Conservation (phyloP, 2,888 invertebrate species). For the Spilosoma lubricipeda region DNA sequence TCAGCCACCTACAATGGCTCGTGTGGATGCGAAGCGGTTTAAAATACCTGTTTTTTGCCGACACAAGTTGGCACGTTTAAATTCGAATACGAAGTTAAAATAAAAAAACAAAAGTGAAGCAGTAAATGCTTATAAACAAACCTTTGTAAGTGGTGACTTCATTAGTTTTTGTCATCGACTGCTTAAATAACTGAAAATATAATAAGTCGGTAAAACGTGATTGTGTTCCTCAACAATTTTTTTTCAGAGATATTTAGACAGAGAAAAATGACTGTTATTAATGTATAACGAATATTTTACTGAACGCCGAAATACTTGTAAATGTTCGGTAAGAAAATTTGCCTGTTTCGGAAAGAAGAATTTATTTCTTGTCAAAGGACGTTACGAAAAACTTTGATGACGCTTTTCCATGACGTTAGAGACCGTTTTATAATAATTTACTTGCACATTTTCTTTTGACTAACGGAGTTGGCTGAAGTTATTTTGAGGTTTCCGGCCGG, state of each 20-base stretch:
- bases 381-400: constrained; percentile 48
- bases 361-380: constrained; percentile 60
- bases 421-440: constrained; percentile 28
- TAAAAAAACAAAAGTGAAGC: constrained; percentile 54
- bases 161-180: constrained; percentile 43
- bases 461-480: background rate
- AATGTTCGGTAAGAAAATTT: constrained; percentile 59
- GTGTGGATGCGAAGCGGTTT: constrained; percentile 78
- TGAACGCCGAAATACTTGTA: constrained; percentile 58
- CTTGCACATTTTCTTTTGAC: constrained; percentile 23
- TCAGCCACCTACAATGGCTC: constrained; percentile 81
- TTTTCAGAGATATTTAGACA: constrained; percentile 48
- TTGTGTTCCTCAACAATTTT: constrained; percentile 50
- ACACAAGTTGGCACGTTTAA: constrained; percentile 72
- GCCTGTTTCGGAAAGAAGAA: constrained; percentile 54
- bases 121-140: constrained; percentile 38
- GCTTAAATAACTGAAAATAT: constrained; percentile 47
- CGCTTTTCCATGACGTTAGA: constrained; percentile 37
- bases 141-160: constrained; percentile 32
- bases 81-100: constrained; percentile 59
- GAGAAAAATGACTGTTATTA: constrained; percentile 59
- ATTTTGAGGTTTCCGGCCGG: constrained; percentile 5
- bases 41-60: constrained; percentile 78
- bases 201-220: constrained; percentile 53
- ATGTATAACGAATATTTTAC: constrained; percentile 61